Evolutionary conservation across 2,888 invertebrate genomes (phyloP), one percentile per base, ranked within the genome.

Genomic region (Drosophila subsilvestris): DNA sequence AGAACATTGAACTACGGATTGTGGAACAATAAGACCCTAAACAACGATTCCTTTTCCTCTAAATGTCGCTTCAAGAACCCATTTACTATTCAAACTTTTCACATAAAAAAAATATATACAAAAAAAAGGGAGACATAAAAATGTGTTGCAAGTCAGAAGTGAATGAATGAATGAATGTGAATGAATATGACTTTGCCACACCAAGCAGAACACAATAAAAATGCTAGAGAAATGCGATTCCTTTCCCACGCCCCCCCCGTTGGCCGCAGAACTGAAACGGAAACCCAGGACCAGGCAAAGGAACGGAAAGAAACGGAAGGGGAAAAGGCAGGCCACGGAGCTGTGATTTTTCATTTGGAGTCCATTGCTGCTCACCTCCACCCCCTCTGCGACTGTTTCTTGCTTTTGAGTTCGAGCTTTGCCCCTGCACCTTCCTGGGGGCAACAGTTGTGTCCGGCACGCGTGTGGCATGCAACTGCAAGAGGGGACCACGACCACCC

Each of bases 281-380:
- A 43, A 51, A 45, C 29, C 20, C 20, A 7, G 18, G 25, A 17
- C 17, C 22, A 54, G 18, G 43, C 25, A 60, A 48, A 27, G 48
- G 44, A 29, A 49, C 54, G 1, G 22, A 12, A 32, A 7, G 37
- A 25, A 18, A 9, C 37, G 32, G 47, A 45, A 6, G 61, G 69
- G 74, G 70, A 66, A 74, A 81, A 71, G 74, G 76, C 51, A 71
- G 74, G 71, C 71, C 79, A 86, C 78, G 81, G 87, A 75, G 79
- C 78, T 80, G 83, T 79, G 84, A 86, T 86, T 83, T 86, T 86
- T 83, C 83, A 86, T 86, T 86, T 86, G 63, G 69, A 62, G 76
- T 73, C 60, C 76, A 49, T 58, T 53, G 71, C 25, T 25, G 4
- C 3, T 22, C 25, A 5, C 25, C 25, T 25, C 4, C 25, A 1